These are phyloP conservation scores for Willowsia nigromaculata DNA, from an alignment of 2,888 invertebrate genomes.

Conservation along the genomic window DNA sequence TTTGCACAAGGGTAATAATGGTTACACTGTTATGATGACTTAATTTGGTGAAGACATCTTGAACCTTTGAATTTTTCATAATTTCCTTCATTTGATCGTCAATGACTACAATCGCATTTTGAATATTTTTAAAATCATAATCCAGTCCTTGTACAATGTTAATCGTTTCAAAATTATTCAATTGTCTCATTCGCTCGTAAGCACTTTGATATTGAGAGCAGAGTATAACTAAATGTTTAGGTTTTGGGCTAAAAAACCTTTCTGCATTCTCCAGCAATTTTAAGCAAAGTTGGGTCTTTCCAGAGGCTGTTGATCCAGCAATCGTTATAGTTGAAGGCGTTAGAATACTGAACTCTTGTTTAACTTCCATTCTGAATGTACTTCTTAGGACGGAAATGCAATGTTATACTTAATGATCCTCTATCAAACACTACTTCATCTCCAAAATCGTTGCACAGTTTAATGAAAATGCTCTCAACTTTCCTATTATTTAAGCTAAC, in stretches of 20 bases:
- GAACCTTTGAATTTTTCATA: not conserved
- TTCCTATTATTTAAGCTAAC: not conserved
- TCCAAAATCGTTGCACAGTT: constrained; percentile 18
- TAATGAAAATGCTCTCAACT: not conserved
- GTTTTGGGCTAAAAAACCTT: not conserved
- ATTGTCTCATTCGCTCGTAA: not conserved
- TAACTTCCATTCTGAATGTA: not conserved
- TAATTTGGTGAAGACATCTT: constrained; percentile 47
- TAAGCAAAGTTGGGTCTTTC: constrained; percentile 6
- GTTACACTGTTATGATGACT: constrained; percentile 49
- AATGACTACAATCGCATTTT: not conserved
- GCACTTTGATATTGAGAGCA: constrained; percentile 16
- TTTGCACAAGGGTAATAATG: constrained; percentile 38
- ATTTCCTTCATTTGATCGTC: constrained; percentile 57
- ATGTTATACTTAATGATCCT: not conserved
- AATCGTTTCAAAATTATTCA: not conserved
- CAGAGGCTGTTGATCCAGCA: constrained; percentile 21
- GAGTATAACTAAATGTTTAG: constrained; percentile 18
- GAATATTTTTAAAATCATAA: not conserved
- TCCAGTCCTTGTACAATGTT: not conserved
- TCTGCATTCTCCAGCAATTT: not conserved
- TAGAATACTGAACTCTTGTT: not conserved
- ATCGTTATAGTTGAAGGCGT: constrained; percentile 1
- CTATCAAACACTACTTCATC: constrained; percentile 9
- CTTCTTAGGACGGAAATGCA: constrained; percentile 13